Base-by-base conservation (phyloP, 2,113 vertebrate species). In the Bos indicus region DNA sequence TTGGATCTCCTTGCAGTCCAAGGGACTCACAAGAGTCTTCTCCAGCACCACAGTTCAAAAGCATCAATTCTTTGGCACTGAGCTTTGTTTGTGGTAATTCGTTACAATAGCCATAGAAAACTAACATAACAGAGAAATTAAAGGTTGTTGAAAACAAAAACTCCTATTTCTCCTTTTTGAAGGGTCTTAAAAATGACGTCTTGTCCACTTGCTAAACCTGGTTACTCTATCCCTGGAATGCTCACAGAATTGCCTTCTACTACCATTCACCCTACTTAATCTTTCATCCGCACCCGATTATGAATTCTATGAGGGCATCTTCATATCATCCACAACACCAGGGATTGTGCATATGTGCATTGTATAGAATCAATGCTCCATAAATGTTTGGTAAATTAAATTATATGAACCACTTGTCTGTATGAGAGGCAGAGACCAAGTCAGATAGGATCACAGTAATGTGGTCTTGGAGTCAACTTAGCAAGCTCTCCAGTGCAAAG, bases 401-500 rank as follows among this genome's bases (percentile, higher is more conserved):
- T 95, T 59, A 94, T 85, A 94, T 93, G 56, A 88, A 88, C 56
- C 51, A 83, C 94, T 96, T 95, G 86, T 97, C 85, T 96, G 74
- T 54, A 64, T 46, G 78, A 94, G 86, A 84, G 23, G 71, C 67
- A 80, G 85, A 1, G 0, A 64, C 77, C 14, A 88, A 86, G 77
- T 91, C 30, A 96, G 93, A 71, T 10, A 7, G 30, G 33, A n/a
- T 95, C 46, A 33, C 23, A n/a, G 19, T 89, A 89, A 86, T 94
- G 71, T 56, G 91, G 91, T 91, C 51, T 56, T 88, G 80, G 62
- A 91, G 67, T 54, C 91, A 46, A 64, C 57, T 96, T 97, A 97
- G 91, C 92, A 59, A 97, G 96, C 95, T 93, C 80, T 84, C 43
- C n/a, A 59, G 80, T 62, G 64, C 93, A 90, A 87, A 98, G 91